A percentile compares a stretch with the other conserved stretches of the same genome.
phyloP scores from a whole-genome alignment of 2,797 vertebrate genomes.

The Anguilla obscura region DNA sequence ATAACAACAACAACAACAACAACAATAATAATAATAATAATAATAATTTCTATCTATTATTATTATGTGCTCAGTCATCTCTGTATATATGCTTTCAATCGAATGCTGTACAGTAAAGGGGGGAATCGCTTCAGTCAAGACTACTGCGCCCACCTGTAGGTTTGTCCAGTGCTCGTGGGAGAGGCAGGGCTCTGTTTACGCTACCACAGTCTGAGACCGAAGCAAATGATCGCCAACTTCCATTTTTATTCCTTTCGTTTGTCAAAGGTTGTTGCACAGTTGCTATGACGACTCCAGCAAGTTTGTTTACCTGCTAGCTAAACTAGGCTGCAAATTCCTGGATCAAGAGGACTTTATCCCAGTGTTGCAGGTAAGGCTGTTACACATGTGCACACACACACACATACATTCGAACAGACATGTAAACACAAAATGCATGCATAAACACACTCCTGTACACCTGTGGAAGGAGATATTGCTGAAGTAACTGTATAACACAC shows the following conservation, averaged over 20 bases:
- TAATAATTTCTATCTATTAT: too few species aligned
- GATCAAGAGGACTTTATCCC: slow-evolving; percentile 97
- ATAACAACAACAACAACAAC: background rate
- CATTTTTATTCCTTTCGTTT: background rate
- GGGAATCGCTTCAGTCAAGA: background rate
- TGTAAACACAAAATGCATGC: background rate
- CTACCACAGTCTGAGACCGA: background rate
- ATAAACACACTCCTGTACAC: background rate
- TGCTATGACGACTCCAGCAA: slow-evolving; percentile 92
- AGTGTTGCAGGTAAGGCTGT: slow-evolving; percentile 84
- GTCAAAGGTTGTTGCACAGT: slow-evolving; percentile 79
- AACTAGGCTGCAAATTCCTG: slow-evolving; percentile 83
- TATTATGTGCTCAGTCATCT: too few species aligned
- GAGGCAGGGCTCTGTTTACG: background rate
- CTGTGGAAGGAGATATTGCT: background rate
- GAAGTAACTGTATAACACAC: background rate
- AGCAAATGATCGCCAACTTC: background rate
- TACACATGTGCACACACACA: background rate
- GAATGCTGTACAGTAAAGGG: background rate
- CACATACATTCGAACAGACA: background rate
- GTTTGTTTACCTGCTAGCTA: slow-evolving; percentile 88
- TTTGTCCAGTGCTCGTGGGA: background rate
- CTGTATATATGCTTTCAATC: background rate
- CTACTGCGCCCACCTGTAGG: background rate
- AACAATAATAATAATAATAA: background rate